Conservation (phyloP, 2,113 vertebrate genomes). For the Lepus europaeus region DNA sequence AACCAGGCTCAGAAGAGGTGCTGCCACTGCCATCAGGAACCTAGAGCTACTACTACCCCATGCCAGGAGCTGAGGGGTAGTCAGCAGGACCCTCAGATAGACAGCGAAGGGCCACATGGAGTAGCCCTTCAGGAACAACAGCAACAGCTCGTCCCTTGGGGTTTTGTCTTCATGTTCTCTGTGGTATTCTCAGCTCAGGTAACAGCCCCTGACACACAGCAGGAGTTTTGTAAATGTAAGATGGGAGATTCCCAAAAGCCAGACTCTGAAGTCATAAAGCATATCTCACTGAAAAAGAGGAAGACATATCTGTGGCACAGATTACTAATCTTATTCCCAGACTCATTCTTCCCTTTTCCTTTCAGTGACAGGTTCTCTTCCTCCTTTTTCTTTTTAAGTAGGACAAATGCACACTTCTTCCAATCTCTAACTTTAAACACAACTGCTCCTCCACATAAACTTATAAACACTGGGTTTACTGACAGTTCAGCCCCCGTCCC, state of each 20-base stretch:
- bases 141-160: background rate
- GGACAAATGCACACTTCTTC: background rate
- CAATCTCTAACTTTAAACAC: background rate
- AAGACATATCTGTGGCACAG: background rate
- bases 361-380: background rate
- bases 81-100: background rate
- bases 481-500: background rate
- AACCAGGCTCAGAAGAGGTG: background rate
- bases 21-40: background rate
- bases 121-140: background rate
- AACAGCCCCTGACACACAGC: background rate
- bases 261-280: background rate
- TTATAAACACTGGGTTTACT: background rate
- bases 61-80: background rate
- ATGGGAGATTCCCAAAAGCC: background rate
- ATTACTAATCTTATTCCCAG: background rate
- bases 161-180: background rate
- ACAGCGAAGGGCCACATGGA: background rate
- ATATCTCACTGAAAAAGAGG: background rate
- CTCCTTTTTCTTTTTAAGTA: background rate
- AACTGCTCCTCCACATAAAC: background rate
- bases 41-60: background rate
- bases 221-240: background rate
- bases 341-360: background rate
- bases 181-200: background rate